Base-by-base conservation (phyloP, 2,888 invertebrate species). In the Dendrolimus houi region DNA sequence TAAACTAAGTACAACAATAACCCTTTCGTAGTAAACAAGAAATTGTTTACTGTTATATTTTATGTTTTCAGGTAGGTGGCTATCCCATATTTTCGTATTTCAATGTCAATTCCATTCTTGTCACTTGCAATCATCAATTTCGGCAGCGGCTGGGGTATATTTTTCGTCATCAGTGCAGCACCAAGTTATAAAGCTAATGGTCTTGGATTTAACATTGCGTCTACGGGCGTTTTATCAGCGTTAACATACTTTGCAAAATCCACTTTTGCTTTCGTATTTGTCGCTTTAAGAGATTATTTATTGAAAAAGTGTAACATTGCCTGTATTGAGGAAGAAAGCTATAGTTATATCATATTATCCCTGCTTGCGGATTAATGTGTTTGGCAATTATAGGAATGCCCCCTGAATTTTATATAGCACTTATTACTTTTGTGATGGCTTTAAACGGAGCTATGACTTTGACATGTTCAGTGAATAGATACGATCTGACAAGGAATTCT, bases 401-500 rank as follows among this genome's bases (percentile, higher is more conserved):
- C 1, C 81, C 92, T 66, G 81, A 87, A 0, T 83, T 81, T 13
- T 81, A 91, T 57, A 87, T 93, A 9, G 77, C 83, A 3, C 77
- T 93, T 9, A 87, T 93, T 66, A 92, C 92, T 1, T 64, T 91
- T 7, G 92, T 92, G 0, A 71, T 93, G 60, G 92, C 92, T 41
- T 81, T 92, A 58, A 91, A 91, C 64, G 90, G 89, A 0, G 81
- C 85, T n/a, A 87, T 89, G 1, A 85, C 88, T 0, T 68, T 84
- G 8, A 82, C 89, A 7, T 86, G 85, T 65, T 68, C 86, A 59
- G 85, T 85, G 62, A 91, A 90, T 57, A 57, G 91, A 14, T 94
- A 94, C 69, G 94, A 94, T 76, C 78, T 94, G 59, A 92, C 94
- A 0, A 93, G 93, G 2, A 94, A 94, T 70, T 94, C 91, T 71